phyloP scores from a whole-genome alignment of 2,888 invertebrate species.

The Rhorus exstirpatorius region DNA sequence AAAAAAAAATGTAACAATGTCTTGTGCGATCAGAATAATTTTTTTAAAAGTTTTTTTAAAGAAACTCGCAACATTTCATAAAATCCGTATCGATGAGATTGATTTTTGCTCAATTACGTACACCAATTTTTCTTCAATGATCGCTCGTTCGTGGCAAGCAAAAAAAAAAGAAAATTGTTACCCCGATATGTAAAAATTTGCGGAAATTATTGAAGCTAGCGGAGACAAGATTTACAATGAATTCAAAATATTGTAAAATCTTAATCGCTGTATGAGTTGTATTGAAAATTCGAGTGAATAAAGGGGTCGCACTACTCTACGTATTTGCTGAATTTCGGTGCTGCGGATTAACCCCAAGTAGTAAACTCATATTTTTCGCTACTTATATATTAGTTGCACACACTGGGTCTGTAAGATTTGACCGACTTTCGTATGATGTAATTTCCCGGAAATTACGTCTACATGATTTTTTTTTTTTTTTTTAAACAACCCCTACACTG shows the following conservation, averaged over 20 bases:
- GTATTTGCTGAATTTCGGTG: not conserved
- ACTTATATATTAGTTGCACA: no score
- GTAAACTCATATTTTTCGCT: no score
- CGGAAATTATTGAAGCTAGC: not conserved
- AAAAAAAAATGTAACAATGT: constrained; percentile 1
- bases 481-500: no score
- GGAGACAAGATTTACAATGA: not conserved
- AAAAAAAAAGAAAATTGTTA: constrained; percentile 1
- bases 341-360: no score
- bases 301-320: constrained; percentile 34
- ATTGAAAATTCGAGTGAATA: constrained; percentile 23
- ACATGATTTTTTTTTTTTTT: no score
- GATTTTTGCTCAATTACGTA: no score
- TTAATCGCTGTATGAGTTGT: constrained; percentile 16
- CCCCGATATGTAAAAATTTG: not conserved
- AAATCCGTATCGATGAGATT: no score
- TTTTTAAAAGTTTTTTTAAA: no score
- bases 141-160: not conserved
- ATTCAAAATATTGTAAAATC: not conserved
- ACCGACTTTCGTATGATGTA: no score
- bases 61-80: no score
- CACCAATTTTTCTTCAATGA: not conserved
- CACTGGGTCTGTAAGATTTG: no score
- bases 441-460: no score
- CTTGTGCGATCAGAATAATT: constrained; percentile 21